Evolutionary conservation across 2,888 invertebrate species (phyloP).

Genomic region (Schizotus pectinicornis): DNA sequence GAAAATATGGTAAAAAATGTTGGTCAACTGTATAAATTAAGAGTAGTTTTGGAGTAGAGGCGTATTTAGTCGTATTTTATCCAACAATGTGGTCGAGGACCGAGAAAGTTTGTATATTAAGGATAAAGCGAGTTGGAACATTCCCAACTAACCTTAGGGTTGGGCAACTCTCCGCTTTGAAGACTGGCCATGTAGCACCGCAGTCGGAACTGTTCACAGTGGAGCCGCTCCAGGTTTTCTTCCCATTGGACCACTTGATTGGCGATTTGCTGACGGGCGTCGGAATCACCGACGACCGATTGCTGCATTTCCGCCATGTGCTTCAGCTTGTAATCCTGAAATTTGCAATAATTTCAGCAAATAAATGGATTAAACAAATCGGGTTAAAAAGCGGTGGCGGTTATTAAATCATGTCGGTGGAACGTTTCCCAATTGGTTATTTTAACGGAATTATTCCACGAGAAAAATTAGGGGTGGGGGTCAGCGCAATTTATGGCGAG

Average conservation of each 20-base stretch:
- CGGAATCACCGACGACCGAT: conserved; percentile 93
- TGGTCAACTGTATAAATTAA: conserved; percentile 1
- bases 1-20: conserved; percentile 55
- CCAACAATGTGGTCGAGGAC: too few relatives aligned
- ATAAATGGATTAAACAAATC: too few relatives aligned
- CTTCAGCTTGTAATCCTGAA: conserved; percentile 93
- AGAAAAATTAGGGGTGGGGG: too few relatives aligned
- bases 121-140: background rate
- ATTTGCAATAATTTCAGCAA: background rate
- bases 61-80: too few relatives aligned
- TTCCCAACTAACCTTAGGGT: conserved; percentile 82
- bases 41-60: too few relatives aligned
- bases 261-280: conserved; percentile 89
- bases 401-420: too few relatives aligned
- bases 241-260: conserved; percentile 96
- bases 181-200: conserved; percentile 97
- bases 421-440: too few relatives aligned
- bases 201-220: conserved; percentile 95
- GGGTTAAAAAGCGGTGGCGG: too few relatives aligned
- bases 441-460: too few relatives aligned
- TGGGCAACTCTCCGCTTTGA: conserved; percentile 94
- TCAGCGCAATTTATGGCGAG: background rate
- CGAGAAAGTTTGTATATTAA: background rate
- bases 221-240: conserved; percentile 93
- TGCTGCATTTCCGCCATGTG: conserved; percentile 99